A percentile compares a stretch with the other conserved stretches of the same genome.
phyloP scores from a whole-genome alignment of 2,113 vertebrate genomes.

The Talpa occidentalis region DNA sequence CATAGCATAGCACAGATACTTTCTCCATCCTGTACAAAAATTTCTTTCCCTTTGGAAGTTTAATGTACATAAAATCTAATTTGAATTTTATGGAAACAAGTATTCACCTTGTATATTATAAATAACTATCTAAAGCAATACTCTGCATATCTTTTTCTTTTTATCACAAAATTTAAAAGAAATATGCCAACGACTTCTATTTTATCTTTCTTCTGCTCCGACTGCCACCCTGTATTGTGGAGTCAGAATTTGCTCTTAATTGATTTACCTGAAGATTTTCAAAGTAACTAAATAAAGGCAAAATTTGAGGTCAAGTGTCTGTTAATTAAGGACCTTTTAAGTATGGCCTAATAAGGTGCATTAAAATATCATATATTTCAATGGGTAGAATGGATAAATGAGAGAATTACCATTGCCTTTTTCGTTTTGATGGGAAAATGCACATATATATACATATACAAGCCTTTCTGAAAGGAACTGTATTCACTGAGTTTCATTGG shows the following conservation, averaged over 20 bases:
- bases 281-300: not conserved
- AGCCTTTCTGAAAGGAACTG: not conserved
- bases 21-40: not conserved
- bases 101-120: not conserved
- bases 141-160: not conserved
- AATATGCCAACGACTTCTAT: not conserved
- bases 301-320: not conserved
- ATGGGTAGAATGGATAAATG: not conserved
- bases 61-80: not conserved
- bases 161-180: not conserved
- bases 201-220: not conserved
- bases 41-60: not conserved
- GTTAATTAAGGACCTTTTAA: not conserved
- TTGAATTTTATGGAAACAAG: not conserved
- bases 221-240: accelerated
- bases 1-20: not conserved
- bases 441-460: not conserved
- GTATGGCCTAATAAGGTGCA: not conserved
- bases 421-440: not conserved
- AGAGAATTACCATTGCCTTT: not conserved
- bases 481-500: not conserved
- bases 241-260: not conserved
- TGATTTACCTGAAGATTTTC: not conserved
- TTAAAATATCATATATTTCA: not conserved
- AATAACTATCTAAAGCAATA: not conserved